Evolutionary conservation across 2,888 invertebrate genomes (phyloP), one percentile per base, ranked within the genome.

Genomic region (Ophion ellenae): DNA sequence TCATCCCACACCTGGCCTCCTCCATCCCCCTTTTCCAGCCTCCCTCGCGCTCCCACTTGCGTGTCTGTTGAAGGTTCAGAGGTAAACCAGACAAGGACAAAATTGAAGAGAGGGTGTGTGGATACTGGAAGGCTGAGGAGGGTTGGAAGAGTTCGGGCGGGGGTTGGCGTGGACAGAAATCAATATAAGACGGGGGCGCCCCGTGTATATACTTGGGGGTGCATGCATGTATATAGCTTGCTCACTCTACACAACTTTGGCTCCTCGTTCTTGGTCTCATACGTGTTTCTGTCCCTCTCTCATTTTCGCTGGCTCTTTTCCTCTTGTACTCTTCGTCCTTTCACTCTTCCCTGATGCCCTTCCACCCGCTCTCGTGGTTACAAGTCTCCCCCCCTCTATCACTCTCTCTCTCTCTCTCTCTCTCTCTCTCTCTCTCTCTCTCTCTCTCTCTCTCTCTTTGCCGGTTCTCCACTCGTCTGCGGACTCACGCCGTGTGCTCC

Each of bases 161-260:
- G 93, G 90, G 77, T 67, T 91, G 93, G 91, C 91, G 92, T 93
- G 94, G 94, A 94, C 94, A 93, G 94, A 94, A 94, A 94, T 94
- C 94, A 94, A 94, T 94, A 94, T 94, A 94, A 94, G 93, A 94
- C 93, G 93, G 91, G 93, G 91, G 92, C 91, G 91, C 89, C 91
- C 11, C 53, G 53, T 91, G 91, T 91, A 90, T 89, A 90, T 80
- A 79, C 84, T 75, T 69, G 73, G 45, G 28, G 28, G 63, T 70
- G 45, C 24, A 17, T 53, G 17, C 11, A 14, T 69, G 45, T 63
- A 73, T 75, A 81, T 74, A n/a, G n/a, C 81, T 70, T 76, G 11
- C 81, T 84, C 80, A 63, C 76, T 45, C 71, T 36, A 57, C 57
- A 66, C 10, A 74, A 24, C 86, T 73, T 69, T 73, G 14, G 57